Percentiles rank a stretch among this genome's conserved stretches.
These are phyloP conservation scores for Peromyscus polionotus DNA, from an alignment of 2,113 vertebrate genomes.

Conservation along the genomic window DNA sequence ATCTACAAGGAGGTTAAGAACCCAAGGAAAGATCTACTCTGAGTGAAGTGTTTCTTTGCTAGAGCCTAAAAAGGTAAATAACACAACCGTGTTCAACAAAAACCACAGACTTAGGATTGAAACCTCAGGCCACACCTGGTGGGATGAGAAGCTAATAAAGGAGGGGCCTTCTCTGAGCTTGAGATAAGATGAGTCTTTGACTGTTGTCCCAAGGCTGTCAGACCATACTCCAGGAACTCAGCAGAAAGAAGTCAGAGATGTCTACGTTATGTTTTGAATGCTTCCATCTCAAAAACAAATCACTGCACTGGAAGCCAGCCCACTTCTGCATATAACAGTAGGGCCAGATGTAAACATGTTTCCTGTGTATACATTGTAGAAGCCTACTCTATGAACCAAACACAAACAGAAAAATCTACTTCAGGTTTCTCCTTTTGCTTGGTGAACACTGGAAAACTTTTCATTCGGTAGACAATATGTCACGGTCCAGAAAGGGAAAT, in stretches of 20 bases:
- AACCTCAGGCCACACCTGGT: neutral
- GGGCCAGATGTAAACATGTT: slow-evolving; percentile 64
- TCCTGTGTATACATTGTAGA: slow-evolving; percentile 68
- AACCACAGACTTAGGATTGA: neutral
- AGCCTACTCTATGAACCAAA: slow-evolving; percentile 64
- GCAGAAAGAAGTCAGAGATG: slow-evolving; percentile 47
- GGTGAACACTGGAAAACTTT: slow-evolving; percentile 65
- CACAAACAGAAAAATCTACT: slow-evolving; percentile 59
- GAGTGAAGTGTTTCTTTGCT: neutral
- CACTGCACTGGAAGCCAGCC: slow-evolving; percentile 47
- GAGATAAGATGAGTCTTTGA: slow-evolving; percentile 39
- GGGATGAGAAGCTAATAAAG: neutral
- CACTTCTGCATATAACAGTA: slow-evolving; percentile 66
- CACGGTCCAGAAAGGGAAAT: slow-evolving; percentile 54
- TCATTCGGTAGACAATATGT: slow-evolving; percentile 28
- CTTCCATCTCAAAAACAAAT: slow-evolving; percentile 65
- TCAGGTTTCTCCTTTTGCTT: slow-evolving; percentile 54
- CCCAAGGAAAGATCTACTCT: neutral
- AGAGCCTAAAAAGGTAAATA: neutral
- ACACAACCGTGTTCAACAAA: slow-evolving; percentile 20
- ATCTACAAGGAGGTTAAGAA: neutral
- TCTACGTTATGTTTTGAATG: slow-evolving; percentile 30
- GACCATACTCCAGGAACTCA: slow-evolving; percentile 10
- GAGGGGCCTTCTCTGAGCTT: neutral
- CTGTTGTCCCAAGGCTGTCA: neutral